phyloP scores from a whole-genome alignment of 2,113 vertebrate genomes.

The Mesoclemmys tuberculata region DNA sequence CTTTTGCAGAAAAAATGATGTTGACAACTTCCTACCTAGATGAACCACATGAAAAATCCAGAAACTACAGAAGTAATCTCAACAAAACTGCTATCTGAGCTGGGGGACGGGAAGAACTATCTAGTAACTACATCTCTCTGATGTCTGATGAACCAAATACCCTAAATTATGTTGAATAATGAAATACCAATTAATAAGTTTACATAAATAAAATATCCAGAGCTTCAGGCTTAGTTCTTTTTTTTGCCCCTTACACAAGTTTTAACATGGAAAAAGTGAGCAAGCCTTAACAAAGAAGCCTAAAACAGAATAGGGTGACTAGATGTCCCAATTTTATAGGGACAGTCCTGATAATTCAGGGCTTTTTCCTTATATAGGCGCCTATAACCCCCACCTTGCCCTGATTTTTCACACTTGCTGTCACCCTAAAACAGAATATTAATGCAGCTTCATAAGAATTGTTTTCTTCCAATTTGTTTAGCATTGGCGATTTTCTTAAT shows the following conservation, averaged over 20 bases:
- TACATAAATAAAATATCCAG: neutral
- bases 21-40: constrained; percentile 40
- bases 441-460: neutral
- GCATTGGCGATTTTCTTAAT: neutral
- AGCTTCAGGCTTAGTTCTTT: neutral
- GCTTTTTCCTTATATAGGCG: too few relatives aligned
- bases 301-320: neutral
- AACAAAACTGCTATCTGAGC: constrained; percentile 18
- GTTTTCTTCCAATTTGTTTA: neutral
- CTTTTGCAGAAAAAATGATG: constrained; percentile 2
- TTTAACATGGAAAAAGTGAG: neutral
- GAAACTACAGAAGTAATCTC: constrained; percentile 7
- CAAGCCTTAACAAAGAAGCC: neutral
- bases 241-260: too few relatives aligned
- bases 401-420: too few relatives aligned
- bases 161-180: neutral
- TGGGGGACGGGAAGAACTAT: neutral
- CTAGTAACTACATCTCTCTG: constrained; percentile 27
- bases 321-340: too few relatives aligned
- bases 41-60: constrained; percentile 24
- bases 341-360: too few relatives aligned
- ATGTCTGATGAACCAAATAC: constrained; percentile 32
- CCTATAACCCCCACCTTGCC: too few relatives aligned
- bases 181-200: neutral
- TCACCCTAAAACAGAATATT: neutral